phyloP scores from a whole-genome alignment of 2,113 vertebrate species.

The Turdus rufiventris region DNA sequence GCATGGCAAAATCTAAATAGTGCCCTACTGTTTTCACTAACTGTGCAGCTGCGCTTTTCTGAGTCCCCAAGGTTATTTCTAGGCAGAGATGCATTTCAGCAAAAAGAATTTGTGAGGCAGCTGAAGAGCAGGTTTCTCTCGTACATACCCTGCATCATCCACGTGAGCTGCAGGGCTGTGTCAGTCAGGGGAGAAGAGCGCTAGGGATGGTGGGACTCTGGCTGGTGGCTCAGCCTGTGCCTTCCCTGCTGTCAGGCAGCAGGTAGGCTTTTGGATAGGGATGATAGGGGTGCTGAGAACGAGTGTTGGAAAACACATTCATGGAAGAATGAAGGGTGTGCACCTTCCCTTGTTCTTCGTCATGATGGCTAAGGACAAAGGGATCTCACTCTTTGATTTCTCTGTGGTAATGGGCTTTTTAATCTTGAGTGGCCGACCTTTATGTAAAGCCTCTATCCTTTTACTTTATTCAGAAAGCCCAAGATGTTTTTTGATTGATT shows the following conservation, averaged over 20 bases:
- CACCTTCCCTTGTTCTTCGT: neutral
- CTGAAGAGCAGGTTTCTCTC: neutral
- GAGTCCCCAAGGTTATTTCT: neutral
- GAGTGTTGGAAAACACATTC: neutral
- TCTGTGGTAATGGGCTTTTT: neutral
- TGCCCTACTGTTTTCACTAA: neutral
- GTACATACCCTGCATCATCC: accelerated
- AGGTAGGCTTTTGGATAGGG: neutral
- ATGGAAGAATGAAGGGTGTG: neutral
- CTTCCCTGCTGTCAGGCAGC: neutral
- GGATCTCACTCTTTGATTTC: neutral
- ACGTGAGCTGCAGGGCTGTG: neutral
- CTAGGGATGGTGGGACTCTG: neutral
- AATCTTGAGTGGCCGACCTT: neutral
- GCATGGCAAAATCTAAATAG: neutral
- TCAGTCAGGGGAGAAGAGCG: neutral
- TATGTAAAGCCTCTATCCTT: neutral
- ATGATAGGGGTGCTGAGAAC: neutral
- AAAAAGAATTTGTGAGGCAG: neutral
- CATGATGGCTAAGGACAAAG: neutral
- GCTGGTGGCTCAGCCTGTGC: neutral
- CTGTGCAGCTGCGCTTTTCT: neutral
- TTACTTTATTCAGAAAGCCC: neutral
- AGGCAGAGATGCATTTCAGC: neutral
- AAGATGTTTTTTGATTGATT: neutral